Conservation (phyloP, 2,113 vertebrate genomes). For the Amblyornis subalaris region DNA sequence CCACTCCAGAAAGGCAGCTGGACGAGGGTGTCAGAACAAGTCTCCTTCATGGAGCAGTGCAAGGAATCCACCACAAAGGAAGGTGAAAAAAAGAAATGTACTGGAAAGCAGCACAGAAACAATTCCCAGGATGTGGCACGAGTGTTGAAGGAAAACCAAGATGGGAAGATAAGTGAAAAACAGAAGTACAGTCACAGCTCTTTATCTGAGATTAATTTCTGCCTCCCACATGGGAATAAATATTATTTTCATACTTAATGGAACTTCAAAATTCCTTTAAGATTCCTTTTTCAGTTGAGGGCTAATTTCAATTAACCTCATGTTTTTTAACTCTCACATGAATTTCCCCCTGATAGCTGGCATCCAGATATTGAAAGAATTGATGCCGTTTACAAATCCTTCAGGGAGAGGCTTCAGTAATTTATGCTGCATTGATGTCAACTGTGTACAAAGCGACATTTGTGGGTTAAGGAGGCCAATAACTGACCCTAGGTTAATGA, state of each 20-base stretch:
- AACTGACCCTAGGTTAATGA: background rate
- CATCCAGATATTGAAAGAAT: background rate
- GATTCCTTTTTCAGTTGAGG: background rate
- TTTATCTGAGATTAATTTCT: slow-evolving; percentile 8
- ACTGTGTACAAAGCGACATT: background rate
- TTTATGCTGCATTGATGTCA: background rate
- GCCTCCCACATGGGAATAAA: background rate
- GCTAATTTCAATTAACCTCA: slow-evolving; percentile 43
- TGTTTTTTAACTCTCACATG: background rate
- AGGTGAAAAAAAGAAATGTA: background rate
- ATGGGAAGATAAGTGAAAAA: background rate
- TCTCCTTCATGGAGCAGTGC: background rate
- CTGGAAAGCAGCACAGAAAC: background rate
- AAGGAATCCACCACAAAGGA: background rate
- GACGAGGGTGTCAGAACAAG: background rate
- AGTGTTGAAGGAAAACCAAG: background rate
- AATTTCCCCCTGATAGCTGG: background rate
- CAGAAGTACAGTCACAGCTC: background rate
- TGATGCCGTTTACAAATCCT: background rate
- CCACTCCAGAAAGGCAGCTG: background rate
- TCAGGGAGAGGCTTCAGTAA: background rate
- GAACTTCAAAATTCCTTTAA: slow-evolving; percentile 24
- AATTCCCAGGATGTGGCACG: background rate
- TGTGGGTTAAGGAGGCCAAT: background rate
- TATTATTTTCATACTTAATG: slow-evolving; percentile 26